phyloP scores from a whole-genome alignment of 92 coral and sea anemone species.

The Virgularia gustaviana region DNA sequence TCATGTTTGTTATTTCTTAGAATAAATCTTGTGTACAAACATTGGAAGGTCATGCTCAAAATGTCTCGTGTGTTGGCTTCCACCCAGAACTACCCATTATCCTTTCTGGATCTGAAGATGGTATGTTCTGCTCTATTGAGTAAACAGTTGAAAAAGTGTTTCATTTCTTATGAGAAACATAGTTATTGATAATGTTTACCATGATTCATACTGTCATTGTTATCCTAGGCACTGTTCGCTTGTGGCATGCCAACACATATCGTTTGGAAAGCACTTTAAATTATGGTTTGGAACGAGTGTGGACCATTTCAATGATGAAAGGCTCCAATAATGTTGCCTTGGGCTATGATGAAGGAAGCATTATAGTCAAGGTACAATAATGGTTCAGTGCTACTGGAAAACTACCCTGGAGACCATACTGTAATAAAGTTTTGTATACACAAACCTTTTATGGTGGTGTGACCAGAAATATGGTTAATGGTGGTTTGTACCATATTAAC shows the following conservation, averaged over 20 bases:
- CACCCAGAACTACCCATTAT: slow-evolving; percentile 96
- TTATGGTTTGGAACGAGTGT: slow-evolving; percentile 94
- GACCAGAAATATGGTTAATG: too few relatives aligned
- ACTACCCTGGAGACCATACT: too few relatives aligned
- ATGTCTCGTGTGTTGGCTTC: slow-evolving; percentile 98
- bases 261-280: slow-evolving; percentile 92
- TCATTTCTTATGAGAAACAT: not conserved
- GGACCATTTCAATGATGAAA: slow-evolving; percentile 91
- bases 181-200: not conserved
- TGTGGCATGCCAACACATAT: slow-evolving; percentile 98
- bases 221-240: slow-evolving; percentile 81
- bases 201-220: not conserved
- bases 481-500: too few relatives aligned
- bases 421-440: too few relatives aligned
- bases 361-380: slow-evolving; percentile 80
- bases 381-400: too few relatives aligned
- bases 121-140: slow-evolving; percentile 40
- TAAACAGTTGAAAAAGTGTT: not conserved
- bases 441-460: too few relatives aligned
- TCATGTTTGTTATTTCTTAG: slow-evolving; percentile 26
- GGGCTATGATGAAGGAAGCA: slow-evolving; percentile 98
- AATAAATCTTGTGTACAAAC: slow-evolving; percentile 99
- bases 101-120: slow-evolving; percentile 96
- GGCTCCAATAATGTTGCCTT: slow-evolving; percentile 98
- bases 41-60: slow-evolving; percentile 98